These are phyloP conservation scores for Spheniscus humboldti DNA, from an alignment of 2,797 vertebrate genomes.

Conservation along the genomic window DNA sequence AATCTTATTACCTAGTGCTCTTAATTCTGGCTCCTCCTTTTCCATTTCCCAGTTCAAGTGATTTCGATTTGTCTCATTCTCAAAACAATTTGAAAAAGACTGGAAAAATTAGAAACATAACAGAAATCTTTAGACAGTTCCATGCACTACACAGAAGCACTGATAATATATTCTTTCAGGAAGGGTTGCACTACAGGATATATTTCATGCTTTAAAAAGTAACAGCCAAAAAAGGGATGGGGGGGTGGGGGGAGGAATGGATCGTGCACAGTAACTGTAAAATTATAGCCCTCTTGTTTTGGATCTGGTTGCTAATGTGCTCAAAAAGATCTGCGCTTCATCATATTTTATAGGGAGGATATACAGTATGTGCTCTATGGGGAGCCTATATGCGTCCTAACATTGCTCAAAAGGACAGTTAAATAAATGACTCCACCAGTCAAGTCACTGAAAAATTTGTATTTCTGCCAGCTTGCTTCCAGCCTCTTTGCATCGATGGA, in stretches of 20 bases:
- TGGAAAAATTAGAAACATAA: not conserved
- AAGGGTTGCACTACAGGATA: not conserved
- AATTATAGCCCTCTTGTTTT: constrained; percentile 54
- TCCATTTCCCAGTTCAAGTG: not conserved
- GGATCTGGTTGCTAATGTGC: constrained; percentile 51
- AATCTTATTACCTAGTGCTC: not conserved
- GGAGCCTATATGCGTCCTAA: constrained; percentile 40
- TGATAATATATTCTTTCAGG: constrained; percentile 34
- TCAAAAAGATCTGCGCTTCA: constrained; percentile 46
- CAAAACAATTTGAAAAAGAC: constrained; percentile 12
- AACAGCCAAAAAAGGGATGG: constrained; percentile 19
- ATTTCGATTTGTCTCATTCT: not conserved
- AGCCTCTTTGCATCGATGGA: constrained; percentile 9
- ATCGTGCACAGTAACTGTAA: constrained; percentile 28
- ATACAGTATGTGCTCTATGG: constrained; percentile 46
- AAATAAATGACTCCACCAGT: constrained; percentile 68
- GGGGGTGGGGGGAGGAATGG: not conserved
- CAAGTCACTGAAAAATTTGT: constrained; percentile 59
- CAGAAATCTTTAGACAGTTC: constrained; percentile 7
- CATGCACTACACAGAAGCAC: not conserved
- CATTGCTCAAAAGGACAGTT: constrained; percentile 61
- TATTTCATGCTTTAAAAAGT: constrained; percentile 42
- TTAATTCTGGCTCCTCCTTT: not conserved
- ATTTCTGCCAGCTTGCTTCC: constrained; percentile 59
- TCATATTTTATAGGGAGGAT: constrained; percentile 55